Conservation (phyloP, 2,113 vertebrate genomes). For the Cryptomyrus ogoouensis region DNA sequence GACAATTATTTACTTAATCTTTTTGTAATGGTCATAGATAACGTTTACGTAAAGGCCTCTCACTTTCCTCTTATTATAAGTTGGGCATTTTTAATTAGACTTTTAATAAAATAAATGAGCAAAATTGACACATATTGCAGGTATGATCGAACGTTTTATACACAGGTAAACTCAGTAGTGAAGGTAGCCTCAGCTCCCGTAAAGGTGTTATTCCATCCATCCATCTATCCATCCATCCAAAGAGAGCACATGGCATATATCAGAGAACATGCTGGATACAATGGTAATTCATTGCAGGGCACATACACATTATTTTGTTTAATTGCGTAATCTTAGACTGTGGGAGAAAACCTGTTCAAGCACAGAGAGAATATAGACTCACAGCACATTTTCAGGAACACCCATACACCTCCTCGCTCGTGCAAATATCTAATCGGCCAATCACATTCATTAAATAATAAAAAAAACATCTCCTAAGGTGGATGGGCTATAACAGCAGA, state of each 20-base stretch:
- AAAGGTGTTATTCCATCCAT: neutral
- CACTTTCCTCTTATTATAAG: neutral
- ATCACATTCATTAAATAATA: neutral
- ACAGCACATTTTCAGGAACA: neutral
- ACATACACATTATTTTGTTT: neutral
- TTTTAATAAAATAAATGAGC: neutral
- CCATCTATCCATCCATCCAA: neutral
- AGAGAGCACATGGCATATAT: neutral
- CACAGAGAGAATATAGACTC: neutral
- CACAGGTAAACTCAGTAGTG: neutral
- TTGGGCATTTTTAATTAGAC: neutral
- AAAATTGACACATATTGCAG: neutral
- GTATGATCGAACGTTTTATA: neutral
- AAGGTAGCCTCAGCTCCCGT: neutral
- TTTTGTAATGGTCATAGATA: neutral
- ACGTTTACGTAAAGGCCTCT: neutral
- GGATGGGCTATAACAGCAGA: neutral
- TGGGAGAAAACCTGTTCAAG: neutral
- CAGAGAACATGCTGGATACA: neutral
- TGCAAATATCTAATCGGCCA: neutral
- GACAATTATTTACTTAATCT: neutral
- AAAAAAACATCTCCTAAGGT: neutral
- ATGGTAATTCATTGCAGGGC: neutral
- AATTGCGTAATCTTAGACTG: neutral
- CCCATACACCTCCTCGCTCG: neutral